Conservation (phyloP, 2,113 vertebrate genomes). For the Oncorhynchus mykiss region DNA sequence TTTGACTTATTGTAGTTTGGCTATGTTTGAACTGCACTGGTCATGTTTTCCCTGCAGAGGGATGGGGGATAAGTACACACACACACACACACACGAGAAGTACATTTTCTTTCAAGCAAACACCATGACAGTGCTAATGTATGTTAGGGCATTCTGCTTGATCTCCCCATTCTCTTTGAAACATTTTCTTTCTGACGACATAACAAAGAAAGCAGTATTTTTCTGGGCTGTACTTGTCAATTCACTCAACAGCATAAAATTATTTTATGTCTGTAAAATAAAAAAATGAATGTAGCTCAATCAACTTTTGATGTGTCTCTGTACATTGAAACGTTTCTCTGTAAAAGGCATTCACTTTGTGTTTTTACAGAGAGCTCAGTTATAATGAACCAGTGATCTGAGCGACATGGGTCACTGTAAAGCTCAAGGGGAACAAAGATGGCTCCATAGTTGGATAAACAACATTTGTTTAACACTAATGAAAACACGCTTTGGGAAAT, state of each 20-base stretch:
- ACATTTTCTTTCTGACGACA: conserved; percentile 54
- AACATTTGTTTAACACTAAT: conserved; percentile 65
- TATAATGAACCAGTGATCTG: conserved; percentile 26
- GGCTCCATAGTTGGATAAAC: conserved; percentile 51
- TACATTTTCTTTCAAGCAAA: no score
- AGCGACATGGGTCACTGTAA: not conserved
- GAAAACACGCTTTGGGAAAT: conserved; percentile 60
- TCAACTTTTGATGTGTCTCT: conserved; percentile 43
- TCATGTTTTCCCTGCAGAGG: not conserved
- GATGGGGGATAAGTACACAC: no score
- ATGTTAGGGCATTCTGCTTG: conserved; percentile 36
- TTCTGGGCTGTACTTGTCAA: conserved; percentile 36
- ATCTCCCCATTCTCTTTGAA: conserved; percentile 71
- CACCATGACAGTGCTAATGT: no score
- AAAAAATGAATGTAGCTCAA: no score
- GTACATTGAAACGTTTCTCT: not conserved
- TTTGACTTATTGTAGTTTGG: not conserved
- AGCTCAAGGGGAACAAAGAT: conserved; percentile 59
- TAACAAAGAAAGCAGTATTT: conserved; percentile 65
- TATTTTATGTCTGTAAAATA: no score
- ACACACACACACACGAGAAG: no score
- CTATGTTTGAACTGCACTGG: not conserved
- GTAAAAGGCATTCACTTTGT: no score
- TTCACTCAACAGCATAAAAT: conserved; percentile 28
- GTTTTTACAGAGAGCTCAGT: conserved; percentile 6